A percentile compares a stretch with the other conserved stretches of the same genome.
phyloP scores from a whole-genome alignment of 2,113 vertebrate species.

The Diadophis punctatus region DNA sequence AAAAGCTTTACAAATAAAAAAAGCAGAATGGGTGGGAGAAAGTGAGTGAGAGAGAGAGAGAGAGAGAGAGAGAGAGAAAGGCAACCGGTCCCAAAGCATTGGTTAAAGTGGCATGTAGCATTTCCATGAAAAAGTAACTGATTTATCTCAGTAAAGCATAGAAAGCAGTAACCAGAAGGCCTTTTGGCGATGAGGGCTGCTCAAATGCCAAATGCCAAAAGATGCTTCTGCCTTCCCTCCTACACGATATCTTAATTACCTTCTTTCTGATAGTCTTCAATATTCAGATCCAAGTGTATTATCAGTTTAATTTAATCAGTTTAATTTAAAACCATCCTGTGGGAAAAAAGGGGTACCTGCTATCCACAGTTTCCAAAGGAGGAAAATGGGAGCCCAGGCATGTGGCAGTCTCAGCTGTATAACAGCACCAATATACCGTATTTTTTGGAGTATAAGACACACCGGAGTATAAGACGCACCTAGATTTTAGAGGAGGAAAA shows the following conservation, averaged over 20 bases:
- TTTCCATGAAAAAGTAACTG: neutral
- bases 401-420: neutral
- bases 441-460: too few species aligned
- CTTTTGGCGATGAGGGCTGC: neutral
- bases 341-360: neutral
- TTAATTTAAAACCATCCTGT: neutral
- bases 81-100: neutral
- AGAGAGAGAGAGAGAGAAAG: neutral
- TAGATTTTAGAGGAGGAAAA: too few species aligned
- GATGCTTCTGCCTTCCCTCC: neutral
- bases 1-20: neutral
- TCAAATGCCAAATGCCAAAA: neutral
- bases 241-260: neutral
- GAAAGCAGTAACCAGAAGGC: neutral
- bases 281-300: neutral
- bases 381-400: neutral
- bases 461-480: too few species aligned
- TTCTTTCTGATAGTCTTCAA: neutral
- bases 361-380: neutral
- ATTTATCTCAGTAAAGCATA: rapidly evolving
- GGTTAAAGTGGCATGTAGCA: rapidly evolving
- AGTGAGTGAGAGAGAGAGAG: neutral
- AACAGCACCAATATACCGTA: neutral
- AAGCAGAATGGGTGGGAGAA: rapidly evolving
- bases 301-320: neutral